Evolutionary conservation across 2,797 vertebrate species (phyloP).

Genomic region (Enteromius anoplus): DNA sequence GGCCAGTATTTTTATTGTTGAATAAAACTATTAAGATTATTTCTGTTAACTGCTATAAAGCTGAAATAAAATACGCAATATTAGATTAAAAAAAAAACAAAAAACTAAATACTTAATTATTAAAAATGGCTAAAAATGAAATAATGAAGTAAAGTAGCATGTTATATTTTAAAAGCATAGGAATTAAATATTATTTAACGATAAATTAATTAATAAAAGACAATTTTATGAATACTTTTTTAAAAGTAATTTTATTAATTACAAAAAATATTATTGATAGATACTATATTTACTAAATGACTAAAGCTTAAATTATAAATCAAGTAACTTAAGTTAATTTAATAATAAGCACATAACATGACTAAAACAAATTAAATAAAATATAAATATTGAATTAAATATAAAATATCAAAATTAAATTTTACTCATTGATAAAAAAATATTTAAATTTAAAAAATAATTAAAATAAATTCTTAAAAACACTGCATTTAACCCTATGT

Average conservation of each 20-base stretch:
- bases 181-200: too few relatives aligned
- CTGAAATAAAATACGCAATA: background rate
- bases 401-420: background rate
- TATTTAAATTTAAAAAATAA: too few relatives aligned
- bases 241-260: too few relatives aligned
- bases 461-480: too few relatives aligned
- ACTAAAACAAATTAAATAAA: background rate
- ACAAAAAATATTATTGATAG: background rate
- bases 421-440: background rate
- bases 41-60: background rate
- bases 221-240: too few relatives aligned
- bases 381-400: background rate
- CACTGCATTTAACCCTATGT: background rate
- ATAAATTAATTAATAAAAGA: too few relatives aligned
- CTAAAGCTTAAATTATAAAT: background rate
- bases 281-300: background rate
- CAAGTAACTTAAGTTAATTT: background rate
- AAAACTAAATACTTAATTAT: too few relatives aligned
- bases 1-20: background rate
- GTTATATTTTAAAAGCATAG: background rate
- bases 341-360: background rate
- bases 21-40: background rate
- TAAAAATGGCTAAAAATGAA: too few relatives aligned
- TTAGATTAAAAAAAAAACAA: background rate
- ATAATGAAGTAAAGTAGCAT: background rate